Conservation (phyloP, 1,140 invertebrate species). For the Heliconius himera region DNA sequence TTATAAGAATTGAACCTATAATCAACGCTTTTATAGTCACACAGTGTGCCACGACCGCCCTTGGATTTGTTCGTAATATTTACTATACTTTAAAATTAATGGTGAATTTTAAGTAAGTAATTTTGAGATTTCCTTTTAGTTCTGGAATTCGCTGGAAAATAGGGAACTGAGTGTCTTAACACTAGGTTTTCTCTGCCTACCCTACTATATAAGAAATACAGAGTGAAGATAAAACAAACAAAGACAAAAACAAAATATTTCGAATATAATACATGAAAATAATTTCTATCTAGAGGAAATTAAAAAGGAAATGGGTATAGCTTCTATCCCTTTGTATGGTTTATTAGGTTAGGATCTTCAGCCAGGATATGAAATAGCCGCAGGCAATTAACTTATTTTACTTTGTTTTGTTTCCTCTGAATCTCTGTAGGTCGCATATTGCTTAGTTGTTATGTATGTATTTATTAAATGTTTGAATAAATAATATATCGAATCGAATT, state of each 20-base stretch:
- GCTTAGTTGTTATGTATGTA: not conserved
- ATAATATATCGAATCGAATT: no score
- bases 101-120: no score
- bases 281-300: constrained; percentile 12
- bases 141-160: no score
- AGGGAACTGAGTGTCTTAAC: no score
- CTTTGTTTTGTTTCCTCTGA: constrained; percentile 9
- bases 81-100: no score
- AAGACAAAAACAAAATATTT: not conserved
- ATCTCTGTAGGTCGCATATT: not conserved
- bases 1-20: no score
- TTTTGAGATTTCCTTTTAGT: no score
- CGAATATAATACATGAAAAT: not conserved
- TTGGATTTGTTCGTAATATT: no score
- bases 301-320: constrained; percentile 26
- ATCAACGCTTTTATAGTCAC: not conserved
- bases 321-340: constrained; percentile 14
- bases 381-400: constrained; percentile 33
- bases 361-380: constrained; percentile 38
- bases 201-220: no score
- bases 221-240: not conserved
- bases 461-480: not conserved
- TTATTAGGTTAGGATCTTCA: constrained; percentile 29
- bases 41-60: not conserved
- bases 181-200: no score